phyloP scores from a whole-genome alignment of 2,113 vertebrate genomes.

The Corythoichthys haematopterus region DNA sequence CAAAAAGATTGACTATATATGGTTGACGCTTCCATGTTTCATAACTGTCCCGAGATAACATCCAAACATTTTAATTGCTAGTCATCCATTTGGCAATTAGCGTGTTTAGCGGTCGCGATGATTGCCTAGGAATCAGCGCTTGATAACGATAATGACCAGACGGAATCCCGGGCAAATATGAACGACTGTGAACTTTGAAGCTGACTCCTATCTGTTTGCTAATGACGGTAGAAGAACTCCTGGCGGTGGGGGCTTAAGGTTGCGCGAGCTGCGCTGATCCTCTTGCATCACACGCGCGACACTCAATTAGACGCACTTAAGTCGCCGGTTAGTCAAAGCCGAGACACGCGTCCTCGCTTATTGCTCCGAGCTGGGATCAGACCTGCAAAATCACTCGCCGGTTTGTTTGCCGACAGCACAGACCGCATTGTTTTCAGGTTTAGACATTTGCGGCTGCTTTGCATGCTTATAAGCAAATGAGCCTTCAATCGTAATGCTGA shows the following conservation, averaged over 20 bases:
- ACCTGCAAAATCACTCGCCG: conserved; percentile 24
- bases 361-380: conserved; percentile 1
- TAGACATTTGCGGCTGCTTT: conserved; percentile 19
- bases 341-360: conserved; percentile 7
- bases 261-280: conserved; percentile 19
- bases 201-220: conserved; percentile 6
- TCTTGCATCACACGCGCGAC: conserved; percentile 22
- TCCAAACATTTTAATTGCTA: not conserved
- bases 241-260: conserved; percentile 2
- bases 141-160: conserved; percentile 28
- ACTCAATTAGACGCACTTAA: conserved; percentile 12
- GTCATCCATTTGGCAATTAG: conserved; percentile 52
- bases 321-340: conserved; percentile 7
- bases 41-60: not conserved
- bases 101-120: conserved; percentile 52
- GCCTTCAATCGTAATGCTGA: no score
- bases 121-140: conserved; percentile 72
- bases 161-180: conserved; percentile 5
- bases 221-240: conserved; percentile 1
- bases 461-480: not conserved
- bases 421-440: conserved; percentile 30
- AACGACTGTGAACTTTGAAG: conserved; percentile 1
- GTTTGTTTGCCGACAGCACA: conserved; percentile 37
- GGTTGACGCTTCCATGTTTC: not conserved
- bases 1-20: no score